Conservation (phyloP, 2,888 invertebrate genomes). For the Epinotia bilunana region DNA sequence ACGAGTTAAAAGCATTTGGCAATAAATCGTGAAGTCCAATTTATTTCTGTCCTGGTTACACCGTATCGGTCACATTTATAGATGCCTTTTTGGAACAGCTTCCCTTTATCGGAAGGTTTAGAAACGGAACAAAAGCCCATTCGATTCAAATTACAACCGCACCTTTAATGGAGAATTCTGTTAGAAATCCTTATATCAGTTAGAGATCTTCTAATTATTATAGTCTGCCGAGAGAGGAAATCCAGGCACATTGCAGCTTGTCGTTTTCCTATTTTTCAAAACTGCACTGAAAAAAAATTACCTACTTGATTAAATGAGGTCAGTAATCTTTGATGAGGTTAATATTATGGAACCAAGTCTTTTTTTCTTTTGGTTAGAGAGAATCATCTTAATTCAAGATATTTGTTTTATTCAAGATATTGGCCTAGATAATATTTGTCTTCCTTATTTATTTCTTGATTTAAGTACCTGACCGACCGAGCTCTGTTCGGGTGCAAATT, state of each 20-base stretch:
- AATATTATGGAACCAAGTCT: no score
- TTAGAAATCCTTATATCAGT: conserved; percentile 49
- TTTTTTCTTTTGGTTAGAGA: no score
- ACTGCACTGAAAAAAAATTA: background rate
- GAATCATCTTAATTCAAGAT: no score
- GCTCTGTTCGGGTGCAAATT: no score
- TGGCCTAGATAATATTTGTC: no score
- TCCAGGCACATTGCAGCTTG: background rate
- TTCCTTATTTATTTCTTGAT: no score
- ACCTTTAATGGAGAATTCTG: conserved; percentile 57
- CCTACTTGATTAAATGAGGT: no score
- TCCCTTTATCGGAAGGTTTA: conserved; percentile 69
- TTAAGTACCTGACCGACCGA: no score
- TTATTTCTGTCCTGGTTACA: conserved; percentile 75
- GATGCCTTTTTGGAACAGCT: conserved; percentile 68
- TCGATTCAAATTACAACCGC: conserved; percentile 69
- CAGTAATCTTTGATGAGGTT: no score
- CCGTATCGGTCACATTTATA: conserved; percentile 71
- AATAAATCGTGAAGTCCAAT: conserved; percentile 79
- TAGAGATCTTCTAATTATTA: conserved; percentile 54
- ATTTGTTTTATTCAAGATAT: no score
- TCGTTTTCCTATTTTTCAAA: background rate
- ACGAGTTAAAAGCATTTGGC: conserved; percentile 80
- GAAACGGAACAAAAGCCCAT: conserved; percentile 69
- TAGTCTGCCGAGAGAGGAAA: conserved; percentile 28